A percentile compares a stretch with the other conserved stretches of the same genome.
phyloP scores from a whole-genome alignment of 1,140 invertebrate species.

The Drosophila neocordata region DNA sequence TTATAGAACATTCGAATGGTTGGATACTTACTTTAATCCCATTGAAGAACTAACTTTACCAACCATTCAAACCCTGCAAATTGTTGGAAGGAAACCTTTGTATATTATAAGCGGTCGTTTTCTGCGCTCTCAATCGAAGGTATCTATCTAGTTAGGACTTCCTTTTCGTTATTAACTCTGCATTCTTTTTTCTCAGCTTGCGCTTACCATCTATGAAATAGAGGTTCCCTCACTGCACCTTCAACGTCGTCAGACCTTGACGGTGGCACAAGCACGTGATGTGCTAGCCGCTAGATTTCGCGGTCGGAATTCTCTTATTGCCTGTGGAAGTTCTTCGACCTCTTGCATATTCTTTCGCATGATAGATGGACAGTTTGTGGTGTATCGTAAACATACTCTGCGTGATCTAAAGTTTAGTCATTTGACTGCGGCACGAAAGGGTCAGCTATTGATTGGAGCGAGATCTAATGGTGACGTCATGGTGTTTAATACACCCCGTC shows the following conservation, averaged over 20 bases:
- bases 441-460: constrained; percentile 54
- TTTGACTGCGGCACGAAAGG: constrained; percentile 36
- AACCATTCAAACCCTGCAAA: constrained; percentile 46
- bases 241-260: constrained; percentile 56
- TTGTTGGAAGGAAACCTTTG: constrained; percentile 53
- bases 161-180: not conserved
- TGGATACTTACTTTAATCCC: constrained; percentile 73
- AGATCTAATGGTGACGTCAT: constrained; percentile 59
- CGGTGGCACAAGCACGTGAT: constrained; percentile 40
- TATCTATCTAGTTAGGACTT: constrained; percentile 20
- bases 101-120: constrained; percentile 60
- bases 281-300: constrained; percentile 54
- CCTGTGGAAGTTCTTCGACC: constrained; percentile 33
- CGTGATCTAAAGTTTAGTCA: constrained; percentile 49
- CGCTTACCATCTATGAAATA: constrained; percentile 60
- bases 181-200: constrained; percentile 36
- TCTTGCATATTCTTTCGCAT: constrained; percentile 59
- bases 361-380: constrained; percentile 64
- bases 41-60: constrained; percentile 66
- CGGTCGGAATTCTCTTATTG: constrained; percentile 58
- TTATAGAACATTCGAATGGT: constrained; percentile 72
- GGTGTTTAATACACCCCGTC: constrained; percentile 58
- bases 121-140: constrained; percentile 54
- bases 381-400: constrained; percentile 50
- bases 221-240: constrained; percentile 29